Evolutionary conservation across 2,888 invertebrate genomes (phyloP).

Genomic region (Macropis europaea): DNA sequence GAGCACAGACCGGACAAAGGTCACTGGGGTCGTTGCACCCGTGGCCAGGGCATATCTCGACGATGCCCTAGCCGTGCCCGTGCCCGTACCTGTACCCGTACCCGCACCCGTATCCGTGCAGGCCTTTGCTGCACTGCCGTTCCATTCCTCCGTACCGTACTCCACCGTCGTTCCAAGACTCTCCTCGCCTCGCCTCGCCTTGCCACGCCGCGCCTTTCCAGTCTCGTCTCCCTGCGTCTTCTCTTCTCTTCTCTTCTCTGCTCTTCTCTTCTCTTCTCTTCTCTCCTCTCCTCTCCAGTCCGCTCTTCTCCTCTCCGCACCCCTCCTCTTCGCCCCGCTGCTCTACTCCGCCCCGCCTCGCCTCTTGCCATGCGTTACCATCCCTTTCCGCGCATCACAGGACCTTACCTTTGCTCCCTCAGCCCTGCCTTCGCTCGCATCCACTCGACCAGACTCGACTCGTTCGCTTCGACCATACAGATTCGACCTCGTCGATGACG

Average conservation of each 20-base stretch:
- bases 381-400: background rate
- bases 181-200: conserved; percentile 5
- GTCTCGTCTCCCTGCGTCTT: background rate
- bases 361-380: background rate
- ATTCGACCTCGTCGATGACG: too few relatives aligned
- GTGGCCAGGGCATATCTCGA: conserved; percentile 77
- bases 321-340: too few relatives aligned
- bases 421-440: background rate
- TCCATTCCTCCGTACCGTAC: conserved; percentile 1
- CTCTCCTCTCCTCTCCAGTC: background rate
- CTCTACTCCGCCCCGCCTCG: background rate
- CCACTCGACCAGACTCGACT: background rate
- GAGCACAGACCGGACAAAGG: conserved; percentile 78
- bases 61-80: conserved; percentile 61
- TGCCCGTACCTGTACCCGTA: conserved; percentile 10
- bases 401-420: background rate
- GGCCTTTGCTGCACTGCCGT: too few relatives aligned
- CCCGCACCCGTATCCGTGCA: conserved; percentile 6
- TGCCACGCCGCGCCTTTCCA: conserved; percentile 17
- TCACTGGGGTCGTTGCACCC: conserved; percentile 79
- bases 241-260: too few relatives aligned
- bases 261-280: background rate
- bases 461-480: background rate
- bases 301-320: background rate
- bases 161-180: too few relatives aligned